These are phyloP conservation scores for Cuculus canorus DNA, from an alignment of 2,797 vertebrate species.

Conservation along the genomic window DNA sequence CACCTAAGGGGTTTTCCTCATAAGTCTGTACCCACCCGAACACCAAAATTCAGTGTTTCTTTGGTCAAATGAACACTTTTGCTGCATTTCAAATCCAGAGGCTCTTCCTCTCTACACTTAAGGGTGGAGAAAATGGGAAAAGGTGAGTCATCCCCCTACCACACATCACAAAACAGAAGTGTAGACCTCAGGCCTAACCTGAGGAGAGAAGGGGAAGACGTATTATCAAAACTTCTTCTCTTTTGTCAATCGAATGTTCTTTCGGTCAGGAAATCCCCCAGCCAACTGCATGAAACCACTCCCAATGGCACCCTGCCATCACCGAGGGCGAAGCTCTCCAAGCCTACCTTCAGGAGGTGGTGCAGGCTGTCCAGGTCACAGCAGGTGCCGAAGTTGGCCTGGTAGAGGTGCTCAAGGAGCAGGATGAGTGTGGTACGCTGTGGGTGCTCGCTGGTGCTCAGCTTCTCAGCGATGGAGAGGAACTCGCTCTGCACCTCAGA, in stretches of 20 bases:
- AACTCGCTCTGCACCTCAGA: constrained; percentile 88
- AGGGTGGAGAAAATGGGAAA: not conserved
- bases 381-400: constrained; percentile 85
- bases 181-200: not conserved
- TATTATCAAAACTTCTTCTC: not conserved
- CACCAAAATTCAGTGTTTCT: not conserved
- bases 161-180: not conserved
- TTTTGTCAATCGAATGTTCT: not conserved
- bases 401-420: constrained; percentile 91
- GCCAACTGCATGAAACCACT: fast-evolving
- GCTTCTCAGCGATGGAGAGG: constrained; percentile 85
- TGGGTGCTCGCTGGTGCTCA: constrained; percentile 78
- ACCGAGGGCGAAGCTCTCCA: fast-evolving
- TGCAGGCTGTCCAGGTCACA: constrained; percentile 82
- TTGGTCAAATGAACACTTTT: not conserved
- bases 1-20: not conserved
- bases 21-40: not conserved
- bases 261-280: not conserved
- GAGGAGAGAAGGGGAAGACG: fast-evolving
- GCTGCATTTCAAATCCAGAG: not conserved
- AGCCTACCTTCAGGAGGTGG: constrained; percentile 83
- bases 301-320: fast-evolving
- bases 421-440: constrained; percentile 78
- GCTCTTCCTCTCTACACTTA: not conserved
- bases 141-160: too few species aligned